Evolutionary conservation across 2,797 vertebrate genomes (phyloP), one percentile per base, ranked within the genome.

Genomic region (Notolepis coatsorum): DNA sequence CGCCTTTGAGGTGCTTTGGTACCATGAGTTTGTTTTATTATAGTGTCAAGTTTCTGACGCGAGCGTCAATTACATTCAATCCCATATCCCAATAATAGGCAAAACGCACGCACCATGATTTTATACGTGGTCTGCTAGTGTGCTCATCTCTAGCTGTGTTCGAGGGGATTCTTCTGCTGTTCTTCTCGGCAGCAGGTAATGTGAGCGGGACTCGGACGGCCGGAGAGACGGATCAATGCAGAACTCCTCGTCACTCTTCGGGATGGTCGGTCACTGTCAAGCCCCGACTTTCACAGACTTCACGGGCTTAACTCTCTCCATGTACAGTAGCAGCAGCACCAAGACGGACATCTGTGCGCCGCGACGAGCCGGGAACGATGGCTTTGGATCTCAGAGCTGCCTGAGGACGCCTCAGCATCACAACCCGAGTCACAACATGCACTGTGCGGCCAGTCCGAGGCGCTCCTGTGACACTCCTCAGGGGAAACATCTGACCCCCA

Each of bases 261-360:
- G 87, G 84, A 92, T 93, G 93, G 84, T 93, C 68, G 90, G 92
- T 71, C 91, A 90, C 80, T 92, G 89, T 74, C 90, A 90, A 79
- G 78, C 79, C 43, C 85, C 87, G 2, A 15, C 84, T 2, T 90
- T 90, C 70, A 35, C 87, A 17, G 91, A 93, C 83, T 90, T 93
- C 65, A 27, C 84, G 67, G 86, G 90, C 59, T 33, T 92, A 79
- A 75, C 89, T 31, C 84, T 89, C 61, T 88, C 90, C 73, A 86
- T 89, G 82, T 92, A 86, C 85, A 78, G 87, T 69, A 55, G 79
- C n/a, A n/a, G n/a, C n/a, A n/a, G n/a, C n/a, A n/a, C n/a, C 75
- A 91, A 89, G 65, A 68, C 90, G 60, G 92, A 93, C 51, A 64
- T 91, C 43, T 91, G 90, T 10, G 58, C 84, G 46, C 79, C 64